Evolutionary conservation across 64 coral and sea anemone species (phyloP).

Genomic region (Cladopsammia gracilis): DNA sequence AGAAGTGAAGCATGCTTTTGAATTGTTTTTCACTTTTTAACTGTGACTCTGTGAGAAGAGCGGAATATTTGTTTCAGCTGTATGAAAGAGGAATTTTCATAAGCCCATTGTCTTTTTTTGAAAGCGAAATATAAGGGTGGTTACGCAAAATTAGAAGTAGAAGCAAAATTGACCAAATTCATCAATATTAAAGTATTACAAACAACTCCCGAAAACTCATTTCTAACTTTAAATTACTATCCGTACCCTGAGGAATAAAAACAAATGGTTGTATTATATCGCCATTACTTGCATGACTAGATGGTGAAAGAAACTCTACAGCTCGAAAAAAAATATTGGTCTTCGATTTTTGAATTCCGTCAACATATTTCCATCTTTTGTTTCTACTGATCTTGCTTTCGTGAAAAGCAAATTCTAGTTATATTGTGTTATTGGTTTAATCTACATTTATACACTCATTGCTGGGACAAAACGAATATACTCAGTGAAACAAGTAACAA

Average conservation of each 20-base stretch:
- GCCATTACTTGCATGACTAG: neutral
- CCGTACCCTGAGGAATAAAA: neutral
- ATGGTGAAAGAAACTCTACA: neutral
- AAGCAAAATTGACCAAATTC: neutral
- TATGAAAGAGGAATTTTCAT: neutral
- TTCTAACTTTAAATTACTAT: neutral
- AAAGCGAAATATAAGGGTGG: neutral
- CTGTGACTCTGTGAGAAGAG: neutral
- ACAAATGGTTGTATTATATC: neutral
- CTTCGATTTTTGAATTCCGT: constrained; percentile 32
- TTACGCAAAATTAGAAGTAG: neutral
- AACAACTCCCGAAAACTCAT: neutral
- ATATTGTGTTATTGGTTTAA: neutral
- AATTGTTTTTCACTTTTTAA: neutral
- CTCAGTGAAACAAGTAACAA: no score
- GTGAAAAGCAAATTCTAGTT: neutral
- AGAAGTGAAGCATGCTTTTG: neutral
- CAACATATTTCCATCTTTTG: neutral
- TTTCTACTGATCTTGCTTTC: no score
- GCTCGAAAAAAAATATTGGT: constrained; percentile 23
- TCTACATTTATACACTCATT: no score
- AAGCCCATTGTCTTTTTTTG: neutral
- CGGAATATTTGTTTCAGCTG: constrained; percentile 27
- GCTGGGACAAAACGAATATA: no score
- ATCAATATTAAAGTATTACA: neutral